Conservation (phyloP, 2,888 invertebrate species). For the Patella depressa region DNA sequence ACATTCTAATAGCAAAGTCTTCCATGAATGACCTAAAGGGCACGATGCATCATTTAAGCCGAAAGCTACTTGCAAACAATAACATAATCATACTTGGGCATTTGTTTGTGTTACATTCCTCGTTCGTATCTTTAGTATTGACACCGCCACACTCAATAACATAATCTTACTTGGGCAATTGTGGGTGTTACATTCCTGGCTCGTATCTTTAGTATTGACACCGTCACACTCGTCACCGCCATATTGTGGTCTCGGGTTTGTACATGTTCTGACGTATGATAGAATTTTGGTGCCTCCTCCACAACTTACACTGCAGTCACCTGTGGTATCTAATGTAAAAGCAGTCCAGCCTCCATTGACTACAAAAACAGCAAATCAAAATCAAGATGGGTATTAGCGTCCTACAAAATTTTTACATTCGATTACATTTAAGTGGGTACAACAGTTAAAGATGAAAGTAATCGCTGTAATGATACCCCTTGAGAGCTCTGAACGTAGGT, state of each 20-base stretch:
- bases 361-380: neutral
- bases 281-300: constrained; percentile 10
- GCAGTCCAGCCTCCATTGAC: constrained; percentile 19
- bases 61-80: no score
- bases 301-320: constrained; percentile 12
- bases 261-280: constrained; percentile 7
- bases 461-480: no score
- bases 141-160: constrained; percentile 4
- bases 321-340: neutral
- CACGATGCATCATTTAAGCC: no score
- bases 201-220: neutral
- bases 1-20: no score
- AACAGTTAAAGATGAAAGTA: no score
- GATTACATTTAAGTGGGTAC: no score
- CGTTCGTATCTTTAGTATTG: neutral
- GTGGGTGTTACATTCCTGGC: constrained; percentile 19
- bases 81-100: constrained; percentile 23
- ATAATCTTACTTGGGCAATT: constrained; percentile 24
- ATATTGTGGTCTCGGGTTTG: constrained; percentile 14
- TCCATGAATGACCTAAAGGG: no score
- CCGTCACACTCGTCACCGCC: constrained; percentile 14
- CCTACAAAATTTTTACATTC: neutral
- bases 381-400: neutral
- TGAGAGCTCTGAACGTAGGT: no score
- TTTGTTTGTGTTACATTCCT: constrained; percentile 21